A percentile compares a stretch with the other conserved stretches of the same genome.
Conservation (phyloP, 2,888 invertebrate species). For the Parnassius apollo region DNA sequence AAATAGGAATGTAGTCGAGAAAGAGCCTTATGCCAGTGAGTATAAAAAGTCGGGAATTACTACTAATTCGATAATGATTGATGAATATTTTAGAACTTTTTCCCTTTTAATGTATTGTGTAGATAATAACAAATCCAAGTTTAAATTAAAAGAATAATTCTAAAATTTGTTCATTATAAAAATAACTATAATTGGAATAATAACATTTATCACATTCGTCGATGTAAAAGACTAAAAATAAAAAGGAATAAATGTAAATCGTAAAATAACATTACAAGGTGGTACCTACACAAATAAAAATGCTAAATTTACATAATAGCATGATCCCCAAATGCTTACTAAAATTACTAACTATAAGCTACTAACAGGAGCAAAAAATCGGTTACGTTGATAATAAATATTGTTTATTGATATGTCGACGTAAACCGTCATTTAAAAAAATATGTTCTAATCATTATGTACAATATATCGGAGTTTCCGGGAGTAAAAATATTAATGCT, state of each 20-base stretch:
- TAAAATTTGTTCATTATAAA: slow-evolving; percentile 35
- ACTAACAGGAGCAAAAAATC: neutral
- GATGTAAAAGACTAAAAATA: slow-evolving; percentile 32
- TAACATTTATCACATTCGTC: slow-evolving; percentile 39
- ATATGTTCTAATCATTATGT: no score
- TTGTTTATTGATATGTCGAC: no score
- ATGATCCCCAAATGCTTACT: slow-evolving; percentile 9
- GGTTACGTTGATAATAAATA: neutral
- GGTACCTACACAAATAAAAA: slow-evolving; percentile 35
- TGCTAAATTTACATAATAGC: slow-evolving; percentile 28
- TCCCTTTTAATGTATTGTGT: no score
- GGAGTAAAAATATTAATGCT: no score
- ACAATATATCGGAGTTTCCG: no score
- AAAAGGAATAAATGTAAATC: slow-evolving; percentile 23
- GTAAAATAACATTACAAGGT: slow-evolving; percentile 28
- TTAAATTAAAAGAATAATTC: slow-evolving; percentile 7
- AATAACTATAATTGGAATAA: slow-evolving; percentile 29
- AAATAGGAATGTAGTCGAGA: no score
- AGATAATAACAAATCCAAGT: no score
- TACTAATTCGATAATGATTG: no score
- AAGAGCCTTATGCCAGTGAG: no score
- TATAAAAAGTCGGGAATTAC: no score
- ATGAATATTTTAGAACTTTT: no score
- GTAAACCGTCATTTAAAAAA: slow-evolving; percentile 1
- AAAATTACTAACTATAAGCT: neutral